Percentiles rank a stretch among this genome's conserved stretches.
phyloP scores from a whole-genome alignment of 2,113 vertebrate species.

The Salminus brasiliensis region DNA sequence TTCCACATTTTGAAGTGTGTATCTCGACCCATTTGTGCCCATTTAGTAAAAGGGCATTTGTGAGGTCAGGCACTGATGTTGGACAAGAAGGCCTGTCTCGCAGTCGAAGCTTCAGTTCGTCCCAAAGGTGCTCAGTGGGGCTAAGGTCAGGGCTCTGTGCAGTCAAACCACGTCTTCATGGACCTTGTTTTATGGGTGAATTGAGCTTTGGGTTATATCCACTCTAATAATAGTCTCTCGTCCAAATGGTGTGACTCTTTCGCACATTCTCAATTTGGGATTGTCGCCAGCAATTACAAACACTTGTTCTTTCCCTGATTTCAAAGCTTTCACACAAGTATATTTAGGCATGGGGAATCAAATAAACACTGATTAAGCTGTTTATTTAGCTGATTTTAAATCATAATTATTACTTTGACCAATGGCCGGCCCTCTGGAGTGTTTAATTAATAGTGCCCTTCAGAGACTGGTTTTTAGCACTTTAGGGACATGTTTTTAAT shows the following conservation, averaged over 20 bases:
- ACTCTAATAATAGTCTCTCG: background rate
- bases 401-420: background rate
- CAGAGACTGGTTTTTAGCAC: constrained; percentile 15
- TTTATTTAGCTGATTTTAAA: too few relatives aligned
- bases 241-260: background rate
- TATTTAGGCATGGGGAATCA: background rate
- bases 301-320: background rate
- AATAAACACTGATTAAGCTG: background rate
- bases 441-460: constrained; percentile 25
- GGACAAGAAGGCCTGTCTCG: too few relatives aligned
- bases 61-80: too few relatives aligned
- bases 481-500: constrained; percentile 8
- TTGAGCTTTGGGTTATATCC: background rate
- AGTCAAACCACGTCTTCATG: too few relatives aligned
- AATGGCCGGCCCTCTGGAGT: background rate
- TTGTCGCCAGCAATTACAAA: background rate
- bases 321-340: background rate
- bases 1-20: too few relatives aligned
- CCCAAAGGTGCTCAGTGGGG: too few relatives aligned
- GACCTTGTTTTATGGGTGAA: too few relatives aligned
- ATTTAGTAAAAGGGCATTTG: too few relatives aligned
- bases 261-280: background rate
- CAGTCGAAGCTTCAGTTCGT: too few relatives aligned
- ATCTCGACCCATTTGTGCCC: too few relatives aligned
- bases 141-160: too few relatives aligned